Base-by-base conservation (phyloP, 2,888 invertebrate species). In the Lingula anatina region DNA sequence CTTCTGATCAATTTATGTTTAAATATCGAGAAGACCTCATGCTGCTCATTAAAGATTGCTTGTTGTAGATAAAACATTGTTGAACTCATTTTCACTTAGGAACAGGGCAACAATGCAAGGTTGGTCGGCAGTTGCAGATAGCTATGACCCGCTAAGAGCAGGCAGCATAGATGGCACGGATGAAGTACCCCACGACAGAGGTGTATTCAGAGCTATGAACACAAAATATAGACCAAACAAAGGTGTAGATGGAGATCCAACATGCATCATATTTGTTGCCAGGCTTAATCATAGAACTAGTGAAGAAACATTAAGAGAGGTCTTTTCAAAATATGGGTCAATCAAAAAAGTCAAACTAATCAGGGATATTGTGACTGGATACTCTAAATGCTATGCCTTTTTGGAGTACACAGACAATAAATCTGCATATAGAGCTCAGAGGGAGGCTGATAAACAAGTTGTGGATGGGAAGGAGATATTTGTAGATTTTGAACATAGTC, bases 141-240 rank as follows among this genome's bases (percentile, higher is more conserved):
- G 73, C 15, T 91, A 91, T 67, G 84, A 90, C 74, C 89, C 90
- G 0, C 79, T 91, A 46, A 85, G 86, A 79, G 85, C 87, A 50
- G 91, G 89, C 5, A 90, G 90, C 49, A 90, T 91, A 43, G 91
- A 92, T 78, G 87, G 90, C 64, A 90, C 89, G 0, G 90, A 91
- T 68, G 82, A 81, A 0, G 84, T 84, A 49, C 88, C 91, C 0
- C 92, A 92, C 63, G 92, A 92, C 68, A 83, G 82, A 56, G 91
- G 83, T 2, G 80, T 92, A 21, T 70, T 84, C 15, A 80, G 90
- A 60, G 91, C 91, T 0, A 70, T 87, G 38, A 76, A 81, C 61
- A 81, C 87, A 0, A 66, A 58, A 36, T 75, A 74, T 49, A 65
- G 66, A 53, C 69, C 71, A 3, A 71, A 71, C 54, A 71, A 66